These are phyloP conservation scores for Agrotis clavis DNA, from an alignment of 2,888 invertebrate genomes.

Conservation along the genomic window DNA sequence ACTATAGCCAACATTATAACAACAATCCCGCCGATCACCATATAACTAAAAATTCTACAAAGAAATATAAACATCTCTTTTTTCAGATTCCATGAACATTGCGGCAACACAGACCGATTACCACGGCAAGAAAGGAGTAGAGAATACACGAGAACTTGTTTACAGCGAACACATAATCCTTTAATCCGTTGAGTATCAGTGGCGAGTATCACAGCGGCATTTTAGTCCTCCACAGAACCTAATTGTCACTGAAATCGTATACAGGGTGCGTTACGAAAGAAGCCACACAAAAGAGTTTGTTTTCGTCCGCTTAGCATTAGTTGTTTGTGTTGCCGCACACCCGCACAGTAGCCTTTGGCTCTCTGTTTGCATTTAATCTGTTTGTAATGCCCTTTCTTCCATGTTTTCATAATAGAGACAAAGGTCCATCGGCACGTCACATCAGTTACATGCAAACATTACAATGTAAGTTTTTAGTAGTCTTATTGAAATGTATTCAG, in stretches of 20 bases:
- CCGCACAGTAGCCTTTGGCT: slow-evolving; percentile 82
- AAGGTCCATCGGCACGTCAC: slow-evolving; percentile 68
- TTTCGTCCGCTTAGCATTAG: slow-evolving; percentile 85
- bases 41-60: slow-evolving; percentile 6
- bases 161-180: slow-evolving; percentile 82
- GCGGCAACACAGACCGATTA: slow-evolving; percentile 55
- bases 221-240: slow-evolving; percentile 77
- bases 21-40: slow-evolving; percentile 1
- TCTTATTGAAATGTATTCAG: slow-evolving; percentile 43
- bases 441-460: slow-evolving; percentile 37
- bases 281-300: slow-evolving; percentile 84
- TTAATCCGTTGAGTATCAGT: slow-evolving; percentile 87
- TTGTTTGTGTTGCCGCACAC: slow-evolving; percentile 85
- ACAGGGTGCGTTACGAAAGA: slow-evolving; percentile 74
- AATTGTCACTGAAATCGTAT: slow-evolving; percentile 83
- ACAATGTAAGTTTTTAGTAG: slow-evolving; percentile 35
- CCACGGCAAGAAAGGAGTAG: slow-evolving; percentile 74
- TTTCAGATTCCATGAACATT: slow-evolving; percentile 42
- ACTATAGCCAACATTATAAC: neutral
- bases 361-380: slow-evolving; percentile 89
- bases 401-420: slow-evolving; percentile 79
- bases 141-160: slow-evolving; percentile 80
- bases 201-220: slow-evolving; percentile 74
- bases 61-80: slow-evolving; percentile 32
- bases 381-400: slow-evolving; percentile 84